Percentiles rank a stretch among this genome's conserved stretches.
phyloP scores from a whole-genome alignment of 2,113 vertebrate genomes.

The Gnathonemus echidnorhynchus region DNA sequence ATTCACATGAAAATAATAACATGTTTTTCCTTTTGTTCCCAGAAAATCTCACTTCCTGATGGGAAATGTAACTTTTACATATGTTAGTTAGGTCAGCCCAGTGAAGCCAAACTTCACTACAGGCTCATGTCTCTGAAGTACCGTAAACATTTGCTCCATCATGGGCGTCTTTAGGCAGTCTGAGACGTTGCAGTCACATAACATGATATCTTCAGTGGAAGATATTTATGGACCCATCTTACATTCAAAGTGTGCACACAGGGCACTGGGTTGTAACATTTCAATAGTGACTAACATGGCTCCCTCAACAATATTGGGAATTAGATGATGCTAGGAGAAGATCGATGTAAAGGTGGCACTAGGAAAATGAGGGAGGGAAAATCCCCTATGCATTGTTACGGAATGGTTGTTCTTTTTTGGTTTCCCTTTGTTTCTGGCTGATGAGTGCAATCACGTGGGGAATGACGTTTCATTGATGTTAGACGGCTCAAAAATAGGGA shows the following conservation, averaged over 20 bases:
- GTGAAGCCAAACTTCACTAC: background rate
- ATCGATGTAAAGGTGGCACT: too few species aligned
- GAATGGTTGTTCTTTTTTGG: background rate
- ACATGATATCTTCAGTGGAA: constrained; percentile 28
- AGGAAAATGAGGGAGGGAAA: background rate
- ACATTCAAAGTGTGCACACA: constrained; percentile 6
- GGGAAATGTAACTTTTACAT: constrained; percentile 14
- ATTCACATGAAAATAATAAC: background rate
- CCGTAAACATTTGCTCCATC: background rate
- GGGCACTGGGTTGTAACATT: background rate
- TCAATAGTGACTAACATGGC: background rate
- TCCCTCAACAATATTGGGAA: background rate
- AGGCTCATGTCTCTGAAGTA: background rate
- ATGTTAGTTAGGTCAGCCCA: background rate
- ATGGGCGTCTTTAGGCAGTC: background rate
- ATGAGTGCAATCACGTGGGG: background rate
- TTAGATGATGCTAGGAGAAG: background rate
- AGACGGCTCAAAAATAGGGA: background rate
- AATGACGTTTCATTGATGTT: background rate
- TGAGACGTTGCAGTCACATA: constrained; percentile 32
- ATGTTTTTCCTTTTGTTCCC: background rate
- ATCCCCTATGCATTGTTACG: background rate
- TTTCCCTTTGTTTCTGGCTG: background rate
- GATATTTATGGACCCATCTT: constrained; percentile 18
- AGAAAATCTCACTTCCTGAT: background rate